Evolutionary conservation across 2,888 invertebrate genomes (phyloP).

Genomic region (Philopedon plagiatum): DNA sequence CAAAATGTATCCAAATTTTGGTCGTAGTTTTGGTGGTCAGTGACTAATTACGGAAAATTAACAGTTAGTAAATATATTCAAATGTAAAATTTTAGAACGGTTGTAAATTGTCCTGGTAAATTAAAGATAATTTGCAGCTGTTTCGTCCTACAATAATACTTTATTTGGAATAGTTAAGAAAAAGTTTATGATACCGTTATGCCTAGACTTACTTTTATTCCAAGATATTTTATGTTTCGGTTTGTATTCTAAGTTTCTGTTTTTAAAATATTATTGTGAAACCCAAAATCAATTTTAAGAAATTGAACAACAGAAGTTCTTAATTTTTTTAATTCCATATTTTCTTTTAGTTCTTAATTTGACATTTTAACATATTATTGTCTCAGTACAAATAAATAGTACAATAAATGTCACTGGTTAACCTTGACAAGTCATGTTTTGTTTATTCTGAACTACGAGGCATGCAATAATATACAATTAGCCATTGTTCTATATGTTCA

Average conservation of each 20-base stretch:
- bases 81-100: background rate
- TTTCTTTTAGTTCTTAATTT: too few relatives aligned
- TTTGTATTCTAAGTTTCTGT: background rate
- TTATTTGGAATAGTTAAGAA: background rate
- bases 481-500: too few relatives aligned
- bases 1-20: too few relatives aligned
- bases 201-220: slow-evolving; percentile 3
- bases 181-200: background rate
- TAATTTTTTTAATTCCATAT: too few relatives aligned
- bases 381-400: too few relatives aligned
- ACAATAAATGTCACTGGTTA: too few relatives aligned
- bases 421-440: too few relatives aligned
- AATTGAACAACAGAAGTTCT: too few relatives aligned
- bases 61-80: background rate
- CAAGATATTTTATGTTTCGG: background rate
- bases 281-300: background rate
- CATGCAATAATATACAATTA: too few relatives aligned
- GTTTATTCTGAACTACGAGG: too few relatives aligned
- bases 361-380: too few relatives aligned
- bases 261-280: background rate
- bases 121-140: background rate
- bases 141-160: background rate
- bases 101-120: background rate
- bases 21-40: background rate
- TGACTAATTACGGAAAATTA: background rate